Percentiles rank a stretch among this genome's conserved stretches.
Evolutionary conservation across 2,888 invertebrate genomes (phyloP).

Genomic region (Drosophila anceps): DNA sequence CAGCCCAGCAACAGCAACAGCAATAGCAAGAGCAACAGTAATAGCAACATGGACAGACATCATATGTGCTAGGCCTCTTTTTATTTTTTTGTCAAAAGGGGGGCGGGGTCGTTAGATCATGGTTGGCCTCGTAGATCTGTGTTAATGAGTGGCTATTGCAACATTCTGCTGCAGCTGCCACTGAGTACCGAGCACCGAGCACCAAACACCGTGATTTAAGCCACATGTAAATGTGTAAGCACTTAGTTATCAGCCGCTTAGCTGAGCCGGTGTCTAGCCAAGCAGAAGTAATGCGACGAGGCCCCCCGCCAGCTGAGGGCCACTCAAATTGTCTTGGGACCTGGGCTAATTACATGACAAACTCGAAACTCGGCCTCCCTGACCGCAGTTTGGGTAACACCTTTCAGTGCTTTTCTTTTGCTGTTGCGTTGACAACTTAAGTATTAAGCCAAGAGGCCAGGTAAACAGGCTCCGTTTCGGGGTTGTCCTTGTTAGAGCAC

Average conservation of each 20-base stretch:
- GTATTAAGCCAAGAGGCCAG: slow-evolving; percentile 27
- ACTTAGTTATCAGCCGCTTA: slow-evolving; percentile 18
- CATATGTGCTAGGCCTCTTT: slow-evolving; percentile 7
- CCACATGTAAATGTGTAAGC: slow-evolving; percentile 50
- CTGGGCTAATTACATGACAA: slow-evolving; percentile 50
- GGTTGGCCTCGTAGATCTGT: slow-evolving; percentile 19
- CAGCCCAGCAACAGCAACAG: slow-evolving; percentile 4
- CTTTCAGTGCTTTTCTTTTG: slow-evolving; percentile 37
- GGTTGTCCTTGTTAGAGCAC: slow-evolving; percentile 23
- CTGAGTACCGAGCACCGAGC: slow-evolving; percentile 3
- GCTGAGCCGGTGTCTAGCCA: slow-evolving; percentile 30
- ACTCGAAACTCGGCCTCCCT: slow-evolving; percentile 11
- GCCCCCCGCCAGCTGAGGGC: slow-evolving; percentile 23
- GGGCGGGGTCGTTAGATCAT: slow-evolving; percentile 41
- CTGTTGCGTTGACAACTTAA: slow-evolving; percentile 50
- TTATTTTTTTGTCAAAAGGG: slow-evolving; percentile 10
- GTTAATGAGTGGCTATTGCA: slow-evolving; percentile 52
- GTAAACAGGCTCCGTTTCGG: slow-evolving; percentile 13
- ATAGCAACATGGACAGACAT: not conserved
- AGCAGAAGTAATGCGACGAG: slow-evolving; percentile 34
- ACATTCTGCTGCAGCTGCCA: slow-evolving; percentile 44
- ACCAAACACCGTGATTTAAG: slow-evolving; percentile 8
- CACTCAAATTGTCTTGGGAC: slow-evolving; percentile 11
- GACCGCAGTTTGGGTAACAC: slow-evolving; percentile 55
- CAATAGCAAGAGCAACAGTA: not conserved